Percentiles rank a stretch among this genome's conserved stretches.
phyloP scores from a whole-genome alignment of 2,113 vertebrate species.

The Prionailurus viverrinus region DNA sequence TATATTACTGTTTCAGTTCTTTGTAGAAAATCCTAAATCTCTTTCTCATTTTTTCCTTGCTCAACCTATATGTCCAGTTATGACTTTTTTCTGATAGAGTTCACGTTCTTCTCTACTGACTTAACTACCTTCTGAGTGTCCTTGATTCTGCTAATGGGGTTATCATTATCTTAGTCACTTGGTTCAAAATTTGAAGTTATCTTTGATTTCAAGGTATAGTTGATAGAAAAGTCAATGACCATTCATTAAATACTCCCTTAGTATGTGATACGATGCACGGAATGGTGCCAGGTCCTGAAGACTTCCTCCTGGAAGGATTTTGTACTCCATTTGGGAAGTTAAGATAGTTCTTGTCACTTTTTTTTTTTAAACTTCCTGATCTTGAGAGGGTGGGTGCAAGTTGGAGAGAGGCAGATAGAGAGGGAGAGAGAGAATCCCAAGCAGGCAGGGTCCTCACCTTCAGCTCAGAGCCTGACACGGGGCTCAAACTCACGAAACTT shows the following conservation, averaged over 20 bases:
- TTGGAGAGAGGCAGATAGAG: no score
- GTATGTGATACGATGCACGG: not conserved
- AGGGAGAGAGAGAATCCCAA: no score
- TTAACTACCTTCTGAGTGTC: not conserved
- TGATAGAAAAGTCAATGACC: constrained; percentile 14
- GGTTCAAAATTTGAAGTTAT: not conserved
- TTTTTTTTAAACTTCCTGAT: no score
- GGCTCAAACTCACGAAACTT: no score
- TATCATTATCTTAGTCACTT: constrained; percentile 44
- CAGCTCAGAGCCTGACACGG: no score
- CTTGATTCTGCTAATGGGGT: constrained; percentile 4
- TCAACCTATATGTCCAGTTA: not conserved
- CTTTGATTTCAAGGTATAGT: constrained; percentile 19
- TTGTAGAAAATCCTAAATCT: constrained; percentile 36
- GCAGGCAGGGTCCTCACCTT: no score
- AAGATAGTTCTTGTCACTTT: not conserved
- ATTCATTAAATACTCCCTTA: not conserved
- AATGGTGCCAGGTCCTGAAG: not conserved
- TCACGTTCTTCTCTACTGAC: not conserved
- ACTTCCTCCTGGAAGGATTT: not conserved
- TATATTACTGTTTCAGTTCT: not conserved
- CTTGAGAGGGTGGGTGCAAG: no score
- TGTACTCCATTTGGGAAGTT: constrained; percentile 7
- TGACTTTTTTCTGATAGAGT: not conserved
- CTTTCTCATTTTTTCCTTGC: constrained; percentile 4